phyloP scores from a whole-genome alignment of 2,797 vertebrate species.

The Synaphobranchus kaupii region DNA sequence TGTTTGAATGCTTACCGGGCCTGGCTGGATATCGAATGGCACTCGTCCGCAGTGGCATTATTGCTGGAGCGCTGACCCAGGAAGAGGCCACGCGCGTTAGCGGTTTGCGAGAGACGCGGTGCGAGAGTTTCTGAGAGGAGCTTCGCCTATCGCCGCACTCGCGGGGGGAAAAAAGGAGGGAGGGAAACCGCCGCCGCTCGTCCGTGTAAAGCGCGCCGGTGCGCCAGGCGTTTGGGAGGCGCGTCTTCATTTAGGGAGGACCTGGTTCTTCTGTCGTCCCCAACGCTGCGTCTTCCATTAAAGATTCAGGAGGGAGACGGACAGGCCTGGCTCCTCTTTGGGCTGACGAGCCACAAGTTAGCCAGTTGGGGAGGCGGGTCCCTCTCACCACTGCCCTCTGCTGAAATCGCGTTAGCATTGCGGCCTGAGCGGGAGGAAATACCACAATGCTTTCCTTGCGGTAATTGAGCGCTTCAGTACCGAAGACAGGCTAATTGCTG shows the following conservation, averaged over 20 bases:
- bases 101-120: conserved; percentile 2
- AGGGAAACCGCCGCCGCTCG: no score
- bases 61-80: conserved; percentile 23
- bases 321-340: no score
- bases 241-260: background rate
- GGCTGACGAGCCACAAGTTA: background rate
- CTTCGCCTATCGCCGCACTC: no score
- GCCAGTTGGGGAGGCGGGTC: background rate
- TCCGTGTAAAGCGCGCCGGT: background rate
- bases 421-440: background rate
- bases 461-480: background rate
- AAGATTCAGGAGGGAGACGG: background rate
- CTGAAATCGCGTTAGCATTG: background rate
- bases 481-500: background rate
- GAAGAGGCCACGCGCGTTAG: background rate
- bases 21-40: background rate
- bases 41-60: conserved; percentile 31
- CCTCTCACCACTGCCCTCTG: background rate
- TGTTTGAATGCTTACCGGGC: background rate
- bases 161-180: no score
- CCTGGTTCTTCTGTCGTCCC: background rate
- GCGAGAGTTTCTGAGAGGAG: no score
- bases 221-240: background rate
- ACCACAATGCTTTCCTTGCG: background rate
- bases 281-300: background rate